Evolutionary conservation across 1,140 invertebrate genomes (phyloP).

Genomic region (Palaemon carinicauda): DNA sequence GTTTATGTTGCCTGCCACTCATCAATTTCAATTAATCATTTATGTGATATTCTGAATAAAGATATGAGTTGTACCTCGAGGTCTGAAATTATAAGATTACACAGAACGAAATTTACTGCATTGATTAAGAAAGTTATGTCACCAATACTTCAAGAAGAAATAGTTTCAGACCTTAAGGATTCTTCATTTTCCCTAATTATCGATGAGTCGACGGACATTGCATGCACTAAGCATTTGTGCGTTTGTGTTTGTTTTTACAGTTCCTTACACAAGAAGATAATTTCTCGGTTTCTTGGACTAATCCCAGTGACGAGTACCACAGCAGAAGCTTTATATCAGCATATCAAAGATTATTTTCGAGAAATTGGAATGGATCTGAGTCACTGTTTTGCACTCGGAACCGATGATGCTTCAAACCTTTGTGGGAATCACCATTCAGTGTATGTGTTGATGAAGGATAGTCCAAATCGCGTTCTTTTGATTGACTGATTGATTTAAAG

Average conservation of each 20-base stretch:
- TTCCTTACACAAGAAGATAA: too few species aligned
- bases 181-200: background rate
- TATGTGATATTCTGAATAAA: too few species aligned
- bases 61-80: too few species aligned
- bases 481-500: too few species aligned
- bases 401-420: background rate
- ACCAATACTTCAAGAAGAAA: background rate
- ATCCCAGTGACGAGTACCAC: background rate
- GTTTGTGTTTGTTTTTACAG: background rate
- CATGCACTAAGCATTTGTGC: background rate
- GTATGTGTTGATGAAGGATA: too few species aligned
- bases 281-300: background rate
- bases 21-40: too few species aligned
- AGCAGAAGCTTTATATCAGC: background rate
- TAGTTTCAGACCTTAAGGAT: background rate
- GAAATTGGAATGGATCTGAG: background rate
- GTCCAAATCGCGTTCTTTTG: too few species aligned
- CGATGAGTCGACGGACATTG: background rate
- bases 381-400: background rate
- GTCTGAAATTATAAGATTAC: too few species aligned
- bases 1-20: too few species aligned
- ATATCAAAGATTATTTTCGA: background rate
- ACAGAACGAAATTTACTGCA: too few species aligned
- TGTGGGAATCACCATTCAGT: background rate
- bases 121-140: too few species aligned